Conservation (phyloP, 1,140 invertebrate species). For the Berghia stephanieae region DNA sequence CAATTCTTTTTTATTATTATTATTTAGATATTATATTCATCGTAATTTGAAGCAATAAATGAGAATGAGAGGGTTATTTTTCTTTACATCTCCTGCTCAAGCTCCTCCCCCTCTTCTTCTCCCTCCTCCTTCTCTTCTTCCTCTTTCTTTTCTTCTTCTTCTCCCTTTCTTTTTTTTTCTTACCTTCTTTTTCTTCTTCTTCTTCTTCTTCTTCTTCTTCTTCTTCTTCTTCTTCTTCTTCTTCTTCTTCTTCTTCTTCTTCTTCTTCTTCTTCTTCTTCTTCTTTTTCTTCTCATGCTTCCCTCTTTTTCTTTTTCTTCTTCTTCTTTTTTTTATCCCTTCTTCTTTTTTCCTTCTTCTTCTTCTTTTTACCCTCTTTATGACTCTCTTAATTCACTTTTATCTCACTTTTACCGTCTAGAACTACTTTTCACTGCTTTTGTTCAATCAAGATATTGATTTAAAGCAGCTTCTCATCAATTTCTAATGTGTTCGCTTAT, state of each 20-base stretch:
- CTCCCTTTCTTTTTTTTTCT: constrained; percentile 21
- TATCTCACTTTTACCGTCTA: no score
- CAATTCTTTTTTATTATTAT: no score
- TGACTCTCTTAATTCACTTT: background rate
- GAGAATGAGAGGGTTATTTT: no score
- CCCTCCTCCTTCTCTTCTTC: background rate
- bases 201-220: constrained; percentile 11
- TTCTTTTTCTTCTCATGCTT: background rate
- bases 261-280: background rate
- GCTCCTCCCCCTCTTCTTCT: background rate
- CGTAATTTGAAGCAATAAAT: no score
- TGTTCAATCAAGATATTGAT: no score
- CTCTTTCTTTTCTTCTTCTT: background rate
- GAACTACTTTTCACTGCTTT: no score
- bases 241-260: constrained; percentile 15
- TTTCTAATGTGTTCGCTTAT: no score
- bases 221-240: background rate
- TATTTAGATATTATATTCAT: no score
- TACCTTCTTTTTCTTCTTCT: constrained; percentile 5
- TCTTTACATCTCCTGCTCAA: no score
- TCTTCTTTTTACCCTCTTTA: background rate
- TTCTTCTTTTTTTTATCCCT: constrained; percentile 14
- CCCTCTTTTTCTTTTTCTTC: constrained; percentile 15
- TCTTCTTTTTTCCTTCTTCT: background rate
- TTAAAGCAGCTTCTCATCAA: no score